Evolutionary conservation across 1,140 invertebrate genomes (phyloP), one percentile per base, ranked within the genome.

Genomic region (Eueides isabella): DNA sequence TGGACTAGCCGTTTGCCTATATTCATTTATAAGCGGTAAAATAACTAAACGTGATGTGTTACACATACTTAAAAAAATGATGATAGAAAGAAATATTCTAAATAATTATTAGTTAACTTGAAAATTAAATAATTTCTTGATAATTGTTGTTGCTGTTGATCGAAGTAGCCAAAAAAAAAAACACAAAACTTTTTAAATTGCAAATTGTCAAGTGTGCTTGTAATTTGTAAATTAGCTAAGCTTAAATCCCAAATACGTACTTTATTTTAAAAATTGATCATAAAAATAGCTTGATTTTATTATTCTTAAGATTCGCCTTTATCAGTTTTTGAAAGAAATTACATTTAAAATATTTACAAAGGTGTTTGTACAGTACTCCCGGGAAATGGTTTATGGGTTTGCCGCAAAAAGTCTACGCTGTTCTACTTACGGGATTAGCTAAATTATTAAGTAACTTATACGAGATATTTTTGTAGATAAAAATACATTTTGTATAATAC

Each of bases 241-340:
- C 14, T 16, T 38, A 1, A n/a, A 7, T 44, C 41, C 41, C 6
- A 44, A 44, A 19, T 5, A 19, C n/a, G 16, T 19, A 44, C 41
- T 19, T 44, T 44, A 19, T 19, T 44, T 44, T 5, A 19, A 19
- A 44, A 19, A 19, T 44, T 44, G 41, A 44, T n/a, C n/a, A 9
- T 44, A 19, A 19, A 44, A 44, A 44, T 1, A 2, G n/a, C n/a
- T 16, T 9, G 5, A 9, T 44, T n/a, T 19, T 44, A 19, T 44
- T 19, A 44, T 44, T 44, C 48, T 26, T 55, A 55, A 23, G 48
- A 55, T 55, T 11, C 2, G 23, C 19, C 48, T 61, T 68, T 61
- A 68, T 61, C n/a, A 68, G 44, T 68, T 68, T 68, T 68, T 33
- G 9, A 68, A 68, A 68, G 33, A 29, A 68, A 67, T 55, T 68